Base-by-base conservation (phyloP, 30 jellyfish, hydroid and myxozoan genomes). In the Morbakka virulenta region DNA sequence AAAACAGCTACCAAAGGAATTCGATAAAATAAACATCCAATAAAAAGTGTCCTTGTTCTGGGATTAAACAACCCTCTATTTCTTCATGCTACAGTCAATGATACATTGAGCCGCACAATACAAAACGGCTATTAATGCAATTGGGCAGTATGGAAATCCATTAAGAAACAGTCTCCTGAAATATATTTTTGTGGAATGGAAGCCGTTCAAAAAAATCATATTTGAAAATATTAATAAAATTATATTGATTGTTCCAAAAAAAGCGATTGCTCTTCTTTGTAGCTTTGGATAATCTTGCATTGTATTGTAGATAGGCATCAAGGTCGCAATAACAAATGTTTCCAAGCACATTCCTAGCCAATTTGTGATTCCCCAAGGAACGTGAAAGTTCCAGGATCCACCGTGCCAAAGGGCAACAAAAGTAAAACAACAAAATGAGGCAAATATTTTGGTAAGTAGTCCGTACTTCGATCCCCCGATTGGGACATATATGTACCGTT, bases 401-500 rank as follows among this genome's bases (percentile, higher is more conserved):
- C 98, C 98, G 51, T 91, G 98, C 98, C 98, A 91, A 79, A 68
- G 81, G 2, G 95, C 94, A 11, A 91, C 95, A 67, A 91, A 91
- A 2, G 77, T 77, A 48, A 91, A 91, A 28, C 98, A 67, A 27
- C 67, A 30, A 50, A 84, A 79, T 62, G 98, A 91, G 72, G 96
- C 98, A 3, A 84, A 22, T 0, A 70, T 67, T 57, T 84, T 94
- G 29, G 87, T 67, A 17, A 14, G 2, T 17, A 77, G 27, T 2
- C 96, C 94, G 17, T 21, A 31, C 3, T 70, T 82, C 11, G 98
- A 91, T 6, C 98, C 98, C 0, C 98, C 98, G n/a, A 91, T 17
- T 23, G 95, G 98, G 4, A 91, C 47, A 78, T 91, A 91, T 28
- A 91, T 84, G 76, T 73, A 76, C 23, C 93, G 78, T 27, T 64